Percentiles rank a stretch among this genome's conserved stretches.
phyloP scores from a whole-genome alignment of 2,113 vertebrate genomes.

The Pomatorhinus ruficollis region DNA sequence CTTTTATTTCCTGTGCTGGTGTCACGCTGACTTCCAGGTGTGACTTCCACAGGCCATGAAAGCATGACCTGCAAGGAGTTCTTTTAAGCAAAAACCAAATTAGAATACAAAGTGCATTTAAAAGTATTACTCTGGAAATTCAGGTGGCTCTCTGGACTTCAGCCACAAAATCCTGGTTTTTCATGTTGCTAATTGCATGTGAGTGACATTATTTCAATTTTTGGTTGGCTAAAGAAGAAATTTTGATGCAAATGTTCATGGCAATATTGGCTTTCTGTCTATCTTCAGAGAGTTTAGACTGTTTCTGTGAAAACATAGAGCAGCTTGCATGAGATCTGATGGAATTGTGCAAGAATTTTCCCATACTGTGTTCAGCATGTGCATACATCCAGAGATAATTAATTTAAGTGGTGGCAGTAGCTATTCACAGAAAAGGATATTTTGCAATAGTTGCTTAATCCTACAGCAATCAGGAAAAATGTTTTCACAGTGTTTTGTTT shows the following conservation, averaged over 20 bases:
- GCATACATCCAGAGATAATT: background rate
- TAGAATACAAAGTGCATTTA: background rate
- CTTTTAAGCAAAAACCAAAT: background rate
- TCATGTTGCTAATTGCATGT: background rate
- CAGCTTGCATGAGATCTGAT: background rate
- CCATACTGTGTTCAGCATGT: background rate
- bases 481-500: background rate
- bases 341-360: background rate
- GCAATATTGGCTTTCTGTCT: background rate
- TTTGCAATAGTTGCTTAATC: slow-evolving; percentile 23
- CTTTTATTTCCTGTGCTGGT: background rate
- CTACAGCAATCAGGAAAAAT: background rate
- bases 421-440: background rate
- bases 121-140: background rate
- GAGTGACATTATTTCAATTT: background rate
- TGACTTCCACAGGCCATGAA: background rate
- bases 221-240: background rate
- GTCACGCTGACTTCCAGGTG: background rate
- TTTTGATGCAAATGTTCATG: background rate
- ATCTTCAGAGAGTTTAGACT: background rate
- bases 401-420: background rate
- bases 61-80: background rate
- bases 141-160: background rate
- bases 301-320: background rate
- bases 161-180: background rate